Base-by-base conservation (phyloP, 2,797 vertebrate species). In the Alcedo atthis region DNA sequence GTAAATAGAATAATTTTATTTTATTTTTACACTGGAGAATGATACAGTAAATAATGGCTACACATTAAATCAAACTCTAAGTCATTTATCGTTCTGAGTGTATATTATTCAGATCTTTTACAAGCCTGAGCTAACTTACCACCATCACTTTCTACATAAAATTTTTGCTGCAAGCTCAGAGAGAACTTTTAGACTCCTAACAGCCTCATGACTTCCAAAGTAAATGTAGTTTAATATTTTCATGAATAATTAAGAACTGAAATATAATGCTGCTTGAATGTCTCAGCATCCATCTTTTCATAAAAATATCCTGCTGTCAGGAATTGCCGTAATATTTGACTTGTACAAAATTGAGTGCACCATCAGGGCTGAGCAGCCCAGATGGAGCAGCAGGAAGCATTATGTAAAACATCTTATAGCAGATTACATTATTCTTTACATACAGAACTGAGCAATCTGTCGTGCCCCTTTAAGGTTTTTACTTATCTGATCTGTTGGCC, bases 401-500 rank as follows among this genome's bases (percentile, higher is more conserved):
- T 46, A 71, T 85, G 86, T 57, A 69, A 90, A 85, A 92, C 0
- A 1, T 82, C 78, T 93, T 69, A 61, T 71, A 90, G 51, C 51
- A 91, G 45, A 94, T 89, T 89, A 85, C 25, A 59, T 82, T 82
- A 67, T 54, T 80, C 45, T 68, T 51, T 87, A 37, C 76, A 80
- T 6, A 43, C n/a, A 81, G 58, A 90, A 58, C 13, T 48, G 73
- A 89, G 46, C 79, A 92, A 69, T 93, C 84, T 92, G 76, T 89
- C 76, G 87, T 89, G 42, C n/a, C 22, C 76, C 49, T 90, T 92
- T 85, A 85, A 92, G 66, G 46, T 42, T 95, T 85, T 81, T 75
- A 80, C 76, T 93, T 92, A 83, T 62, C 79, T 73, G 54, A 66
- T 85, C 82, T 77, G 82, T 35, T 75, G 66, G 66, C 25, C 67